These are phyloP conservation scores for Sebastes cheni DNA, from an alignment of 2,797 vertebrate genomes.

Conservation along the genomic window DNA sequence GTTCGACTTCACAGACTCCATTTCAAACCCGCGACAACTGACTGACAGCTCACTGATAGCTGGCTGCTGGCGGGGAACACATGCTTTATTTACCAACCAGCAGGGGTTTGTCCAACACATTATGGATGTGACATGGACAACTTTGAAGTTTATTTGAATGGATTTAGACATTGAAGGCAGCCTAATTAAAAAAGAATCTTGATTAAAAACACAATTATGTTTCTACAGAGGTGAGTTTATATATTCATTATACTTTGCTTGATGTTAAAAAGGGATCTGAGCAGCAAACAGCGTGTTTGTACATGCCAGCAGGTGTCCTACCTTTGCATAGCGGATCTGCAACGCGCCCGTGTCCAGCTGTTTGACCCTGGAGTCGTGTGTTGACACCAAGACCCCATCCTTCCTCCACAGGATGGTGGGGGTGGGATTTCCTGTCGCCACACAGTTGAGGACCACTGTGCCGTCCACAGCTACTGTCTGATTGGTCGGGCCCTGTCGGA, in stretches of 20 bases:
- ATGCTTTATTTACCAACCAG: conserved; percentile 75
- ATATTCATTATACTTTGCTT: background rate
- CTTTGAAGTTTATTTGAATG: conserved; percentile 41
- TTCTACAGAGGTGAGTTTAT: too few relatives aligned
- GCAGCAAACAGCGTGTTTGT: background rate
- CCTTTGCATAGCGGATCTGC: conserved; percentile 97
- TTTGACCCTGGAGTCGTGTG: conserved; percentile 95
- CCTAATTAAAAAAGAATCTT: background rate
- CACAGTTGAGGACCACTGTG: conserved; percentile 89
- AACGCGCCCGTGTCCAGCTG: conserved; percentile 90
- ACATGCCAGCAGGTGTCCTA: conserved; percentile 62
- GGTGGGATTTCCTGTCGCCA: conserved; percentile 88
- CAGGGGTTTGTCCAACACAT: conserved; percentile 48
- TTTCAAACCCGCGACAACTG: conserved; percentile 69
- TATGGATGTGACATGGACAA: conserved; percentile 29
- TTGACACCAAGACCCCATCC: conserved; percentile 90
- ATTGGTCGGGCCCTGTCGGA: conserved; percentile 95
- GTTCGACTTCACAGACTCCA: conserved; percentile 68
- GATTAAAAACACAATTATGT: background rate
- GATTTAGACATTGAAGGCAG: conserved; percentile 35
- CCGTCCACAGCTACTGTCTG: conserved; percentile 97
- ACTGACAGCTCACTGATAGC: conserved; percentile 74
- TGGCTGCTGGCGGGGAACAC: conserved; percentile 63
- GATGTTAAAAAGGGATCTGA: conserved; percentile 6
- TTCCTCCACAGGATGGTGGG: conserved; percentile 97